Base-by-base conservation (phyloP, 2,888 invertebrate genomes). In the Hyposoter didymator region DNA sequence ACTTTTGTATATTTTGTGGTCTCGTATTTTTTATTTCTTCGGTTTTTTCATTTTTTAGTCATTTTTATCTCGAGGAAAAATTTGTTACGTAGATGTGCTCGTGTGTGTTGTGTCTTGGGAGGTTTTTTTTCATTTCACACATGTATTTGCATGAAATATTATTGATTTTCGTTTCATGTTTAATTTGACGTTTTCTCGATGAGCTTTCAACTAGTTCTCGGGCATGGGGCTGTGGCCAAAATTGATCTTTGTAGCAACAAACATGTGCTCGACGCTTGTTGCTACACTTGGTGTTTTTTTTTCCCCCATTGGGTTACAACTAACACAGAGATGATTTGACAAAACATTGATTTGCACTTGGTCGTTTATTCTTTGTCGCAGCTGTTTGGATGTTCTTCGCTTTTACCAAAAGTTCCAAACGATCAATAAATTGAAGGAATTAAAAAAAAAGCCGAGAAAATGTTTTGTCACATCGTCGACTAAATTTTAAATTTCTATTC, bases 271-370 rank as follows among this genome's bases (percentile, higher is more conserved):
- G 62, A 52, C 87, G 86, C 28, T 85, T 87, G 85, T 87, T 87
- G 86, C 86, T 85, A 82, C 81, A 64, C 8, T 62, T 32, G 12
- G 10, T 81, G 75, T 67, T 52, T 76, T 55, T 83, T 66, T 78
- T 66, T 72, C 78, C 79, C 74, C 76, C 59, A 82, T 76, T 80
- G 85, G 76, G 89, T 91, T 89, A 93, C 92, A 92, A 89, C 91
- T 92, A 93, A 92, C 91, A 92, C 88, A 87, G 89, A 88, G 88
- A 87, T 91, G 91, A 91, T 90, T 89, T 91, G 92, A 91, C 91
- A 91, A 92, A 92, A 90, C 91, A 90, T 91, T 85, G 80, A 76
- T 78, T 66, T 55, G 8, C 19, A 55, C 45, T 74, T 70, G 22
- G 69, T 35, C 39, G 70, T 88, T 85, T 89, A n/a, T 32, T 45